A percentile compares a stretch with the other conserved stretches of the same genome.
These are phyloP conservation scores for Latrodectus hesperus DNA, from an alignment of 2,888 invertebrate genomes.

Conservation along the genomic window DNA sequence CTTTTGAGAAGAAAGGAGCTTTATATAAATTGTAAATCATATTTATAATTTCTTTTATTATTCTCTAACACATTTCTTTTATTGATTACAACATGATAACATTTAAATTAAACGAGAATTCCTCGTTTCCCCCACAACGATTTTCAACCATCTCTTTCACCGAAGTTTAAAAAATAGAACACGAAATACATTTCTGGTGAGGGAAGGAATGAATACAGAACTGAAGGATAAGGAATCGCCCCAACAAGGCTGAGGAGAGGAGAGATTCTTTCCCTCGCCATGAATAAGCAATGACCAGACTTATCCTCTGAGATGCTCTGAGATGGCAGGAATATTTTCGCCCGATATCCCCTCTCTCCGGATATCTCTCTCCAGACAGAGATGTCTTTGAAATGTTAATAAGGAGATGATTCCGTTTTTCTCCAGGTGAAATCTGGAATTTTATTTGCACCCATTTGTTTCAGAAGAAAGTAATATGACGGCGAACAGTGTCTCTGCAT, in stretches of 20 bases:
- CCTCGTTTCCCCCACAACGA: too few species aligned
- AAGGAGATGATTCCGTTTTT: constrained; percentile 2
- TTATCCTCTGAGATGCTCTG: constrained; percentile 21
- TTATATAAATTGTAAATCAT: too few species aligned
- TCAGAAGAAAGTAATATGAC: not conserved
- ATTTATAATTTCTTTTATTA: too few species aligned
- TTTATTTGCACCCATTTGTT: not conserved
- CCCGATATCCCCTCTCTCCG: not conserved
- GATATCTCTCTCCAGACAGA: not conserved
- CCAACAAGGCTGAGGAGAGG: not conserved
- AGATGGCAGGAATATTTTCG: constrained; percentile 23
- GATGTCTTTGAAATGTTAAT: constrained; percentile 5
- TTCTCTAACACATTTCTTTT: too few species aligned
- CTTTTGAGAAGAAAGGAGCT: too few species aligned
- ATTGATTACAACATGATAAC: too few species aligned
- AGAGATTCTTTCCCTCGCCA: constrained; percentile 4
- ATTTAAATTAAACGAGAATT: too few species aligned
- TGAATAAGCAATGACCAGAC: constrained; percentile 50
- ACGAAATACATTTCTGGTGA: too few species aligned
- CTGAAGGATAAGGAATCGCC: not conserved
- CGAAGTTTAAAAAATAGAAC: too few species aligned
- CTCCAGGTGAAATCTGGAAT: not conserved
- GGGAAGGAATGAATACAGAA: not conserved
- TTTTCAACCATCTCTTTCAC: too few species aligned
- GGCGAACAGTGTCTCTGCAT: too few species aligned